A percentile compares a stretch with the other conserved stretches of the same genome.
These are phyloP conservation scores for Tetragonisca angustula DNA, from an alignment of 2,888 invertebrate species.

Conservation along the genomic window DNA sequence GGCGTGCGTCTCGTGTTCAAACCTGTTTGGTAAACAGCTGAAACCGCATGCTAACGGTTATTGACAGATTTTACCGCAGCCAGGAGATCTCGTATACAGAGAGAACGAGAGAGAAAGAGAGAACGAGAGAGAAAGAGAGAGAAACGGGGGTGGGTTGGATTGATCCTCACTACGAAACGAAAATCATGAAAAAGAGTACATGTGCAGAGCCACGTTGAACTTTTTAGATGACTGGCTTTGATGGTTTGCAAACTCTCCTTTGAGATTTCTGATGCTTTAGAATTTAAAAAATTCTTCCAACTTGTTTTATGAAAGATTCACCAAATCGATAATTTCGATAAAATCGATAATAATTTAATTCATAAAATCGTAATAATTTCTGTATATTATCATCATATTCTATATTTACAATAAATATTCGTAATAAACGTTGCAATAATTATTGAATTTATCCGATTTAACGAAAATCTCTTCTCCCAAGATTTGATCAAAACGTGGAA, in stretches of 20 bases:
- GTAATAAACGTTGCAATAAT: too few relatives aligned
- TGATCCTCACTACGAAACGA: neutral
- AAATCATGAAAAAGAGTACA: neutral
- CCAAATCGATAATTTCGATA: too few relatives aligned
- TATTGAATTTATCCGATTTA: too few relatives aligned
- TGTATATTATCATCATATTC: too few relatives aligned
- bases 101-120: neutral
- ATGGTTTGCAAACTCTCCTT: neutral
- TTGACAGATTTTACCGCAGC: constrained; percentile 67
- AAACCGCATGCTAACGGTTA: constrained; percentile 67
- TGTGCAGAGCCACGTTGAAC: neutral
- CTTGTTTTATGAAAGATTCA: too few relatives aligned
- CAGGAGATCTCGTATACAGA: neutral
- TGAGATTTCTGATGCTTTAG: neutral
- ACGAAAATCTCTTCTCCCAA: neutral
- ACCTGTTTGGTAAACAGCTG: constrained; percentile 63
- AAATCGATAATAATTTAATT: too few relatives aligned
- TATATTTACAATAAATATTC: too few relatives aligned
- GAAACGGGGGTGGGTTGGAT: constrained; percentile 2
- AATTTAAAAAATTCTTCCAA: neutral
- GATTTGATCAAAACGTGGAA: neutral
- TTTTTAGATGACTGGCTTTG: neutral
- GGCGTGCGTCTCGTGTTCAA: constrained; percentile 61
- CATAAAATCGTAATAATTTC: too few relatives aligned
- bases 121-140: too few relatives aligned